Percentiles rank a stretch among this genome's conserved stretches.
phyloP scores from a whole-genome alignment of 2,888 invertebrate species.

The Temnothorax unifasciatus region DNA sequence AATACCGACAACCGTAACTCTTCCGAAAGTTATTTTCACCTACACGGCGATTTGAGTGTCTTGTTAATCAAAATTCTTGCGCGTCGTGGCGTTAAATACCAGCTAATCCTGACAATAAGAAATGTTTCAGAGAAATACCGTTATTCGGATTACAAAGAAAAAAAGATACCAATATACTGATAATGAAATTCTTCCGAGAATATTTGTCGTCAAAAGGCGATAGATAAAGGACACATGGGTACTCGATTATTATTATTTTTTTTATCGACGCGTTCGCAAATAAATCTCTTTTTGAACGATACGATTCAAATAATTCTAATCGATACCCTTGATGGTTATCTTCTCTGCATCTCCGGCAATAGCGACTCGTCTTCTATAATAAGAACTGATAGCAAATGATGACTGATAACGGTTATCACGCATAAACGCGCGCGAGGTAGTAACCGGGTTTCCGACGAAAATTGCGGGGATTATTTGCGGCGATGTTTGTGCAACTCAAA shows the following conservation, averaged over 20 bases:
- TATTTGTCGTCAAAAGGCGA: neutral
- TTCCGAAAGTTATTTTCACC: neutral
- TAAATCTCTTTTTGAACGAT: neutral
- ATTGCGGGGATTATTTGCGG: neutral
- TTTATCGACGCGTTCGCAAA: neutral
- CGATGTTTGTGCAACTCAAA: neutral
- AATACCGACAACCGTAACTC: neutral
- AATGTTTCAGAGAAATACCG: neutral
- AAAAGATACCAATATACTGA: neutral
- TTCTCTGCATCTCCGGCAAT: conserved; percentile 1
- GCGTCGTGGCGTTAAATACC: neutral
- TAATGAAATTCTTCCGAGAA: conserved; percentile 20
- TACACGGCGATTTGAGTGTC: neutral
- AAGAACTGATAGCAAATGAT: neutral
- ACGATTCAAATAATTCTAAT: conserved; percentile 6
- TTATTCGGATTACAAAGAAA: neutral
- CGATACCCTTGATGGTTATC: neutral
- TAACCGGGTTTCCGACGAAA: neutral
- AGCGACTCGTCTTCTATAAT: neutral
- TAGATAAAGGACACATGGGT: neutral
- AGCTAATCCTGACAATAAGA: conserved; percentile 3
- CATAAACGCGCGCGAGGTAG: neutral
- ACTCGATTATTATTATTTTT: conserved; percentile 6
- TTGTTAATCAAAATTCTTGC: conserved; percentile 18
- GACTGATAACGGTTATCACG: conserved; percentile 12